Percentiles rank a stretch among this genome's conserved stretches.
These are phyloP conservation scores for Plodia interpunctella DNA, from an alignment of 1,140 invertebrate genomes.

Conservation along the genomic window DNA sequence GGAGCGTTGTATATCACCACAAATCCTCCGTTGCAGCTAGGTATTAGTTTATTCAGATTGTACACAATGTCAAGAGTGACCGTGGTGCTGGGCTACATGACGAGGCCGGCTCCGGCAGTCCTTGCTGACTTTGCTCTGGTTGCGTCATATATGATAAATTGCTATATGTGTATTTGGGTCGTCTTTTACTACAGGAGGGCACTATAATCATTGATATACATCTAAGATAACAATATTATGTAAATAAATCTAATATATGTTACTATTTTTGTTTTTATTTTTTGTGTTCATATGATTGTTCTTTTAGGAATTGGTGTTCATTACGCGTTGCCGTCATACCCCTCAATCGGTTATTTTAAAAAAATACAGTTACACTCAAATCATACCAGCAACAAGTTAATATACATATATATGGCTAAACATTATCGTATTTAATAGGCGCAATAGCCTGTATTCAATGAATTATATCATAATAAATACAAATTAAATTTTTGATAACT, in stretches of 20 bases:
- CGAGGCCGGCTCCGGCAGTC: constrained; percentile 27
- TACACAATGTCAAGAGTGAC: constrained; percentile 35
- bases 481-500: too few relatives aligned
- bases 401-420: too few relatives aligned
- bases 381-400: too few relatives aligned
- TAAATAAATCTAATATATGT: background rate
- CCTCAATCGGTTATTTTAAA: too few relatives aligned
- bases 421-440: too few relatives aligned
- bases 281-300: too few relatives aligned
- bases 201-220: constrained; percentile 22
- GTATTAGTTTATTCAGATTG: constrained; percentile 33
- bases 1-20: constrained; percentile 44
- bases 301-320: too few relatives aligned
- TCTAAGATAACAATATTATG: background rate
- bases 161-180: constrained; percentile 40
- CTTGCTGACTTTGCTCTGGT: constrained; percentile 38
- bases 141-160: constrained; percentile 38
- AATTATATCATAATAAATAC: too few relatives aligned
- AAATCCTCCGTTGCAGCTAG: constrained; percentile 27
- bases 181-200: constrained; percentile 36
- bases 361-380: too few relatives aligned
- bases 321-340: too few relatives aligned
- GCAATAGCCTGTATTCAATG: too few relatives aligned
- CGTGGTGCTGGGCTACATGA: constrained; percentile 35
- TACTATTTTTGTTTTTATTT: too few relatives aligned